Evolutionary conservation across 2,113 vertebrate genomes (phyloP).

Genomic region (Sitta europaea): DNA sequence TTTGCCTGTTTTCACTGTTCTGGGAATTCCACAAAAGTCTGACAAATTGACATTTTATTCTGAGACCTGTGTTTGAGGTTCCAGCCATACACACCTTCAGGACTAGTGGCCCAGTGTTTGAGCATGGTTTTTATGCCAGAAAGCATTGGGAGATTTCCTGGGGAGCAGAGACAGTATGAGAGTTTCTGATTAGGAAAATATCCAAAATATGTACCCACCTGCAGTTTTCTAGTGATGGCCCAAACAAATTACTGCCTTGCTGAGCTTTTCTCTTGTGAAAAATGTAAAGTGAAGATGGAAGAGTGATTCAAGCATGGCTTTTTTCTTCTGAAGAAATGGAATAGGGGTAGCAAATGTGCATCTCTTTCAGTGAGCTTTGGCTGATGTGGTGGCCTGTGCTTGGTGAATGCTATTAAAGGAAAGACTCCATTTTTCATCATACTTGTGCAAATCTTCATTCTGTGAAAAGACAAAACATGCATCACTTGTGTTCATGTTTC

Average conservation of each 20-base stretch:
- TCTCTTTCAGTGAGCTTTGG: rapidly evolving
- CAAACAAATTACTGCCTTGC: background rate
- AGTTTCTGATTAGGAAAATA: background rate
- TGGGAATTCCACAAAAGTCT: background rate
- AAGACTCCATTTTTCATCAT: background rate
- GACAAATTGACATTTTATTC: background rate
- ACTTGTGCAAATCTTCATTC: background rate
- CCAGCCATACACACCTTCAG: background rate
- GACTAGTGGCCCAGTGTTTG: background rate
- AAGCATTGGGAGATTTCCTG: background rate
- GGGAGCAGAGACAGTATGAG: background rate
- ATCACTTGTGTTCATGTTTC: background rate
- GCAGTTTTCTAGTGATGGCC: background rate
- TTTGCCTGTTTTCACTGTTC: background rate
- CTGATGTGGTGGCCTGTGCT: background rate
- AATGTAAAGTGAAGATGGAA: background rate
- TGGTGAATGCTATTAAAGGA: background rate
- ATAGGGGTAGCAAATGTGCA: background rate
- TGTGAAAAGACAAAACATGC: background rate
- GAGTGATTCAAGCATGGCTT: background rate
- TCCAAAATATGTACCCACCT: background rate
- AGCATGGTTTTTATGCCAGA: background rate
- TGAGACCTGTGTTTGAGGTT: background rate
- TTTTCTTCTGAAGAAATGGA: background rate
- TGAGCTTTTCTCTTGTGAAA: background rate